Evolutionary conservation across 2,888 invertebrate genomes (phyloP).

Genomic region (Lasioglossum calceatum): DNA sequence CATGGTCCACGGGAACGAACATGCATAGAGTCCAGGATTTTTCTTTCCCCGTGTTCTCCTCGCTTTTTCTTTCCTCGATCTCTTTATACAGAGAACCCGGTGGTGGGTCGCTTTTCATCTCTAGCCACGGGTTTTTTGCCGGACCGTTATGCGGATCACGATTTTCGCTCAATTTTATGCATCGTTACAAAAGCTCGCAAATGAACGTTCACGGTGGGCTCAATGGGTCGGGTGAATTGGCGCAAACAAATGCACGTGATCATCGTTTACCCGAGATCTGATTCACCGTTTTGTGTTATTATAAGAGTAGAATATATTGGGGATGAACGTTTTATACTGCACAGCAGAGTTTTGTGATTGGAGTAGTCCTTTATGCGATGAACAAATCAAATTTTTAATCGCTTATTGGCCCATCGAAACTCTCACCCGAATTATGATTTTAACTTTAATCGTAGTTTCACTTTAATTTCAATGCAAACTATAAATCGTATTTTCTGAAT

Average conservation of each 20-base stretch:
- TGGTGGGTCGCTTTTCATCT: constrained; percentile 61
- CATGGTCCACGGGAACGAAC: constrained; percentile 40
- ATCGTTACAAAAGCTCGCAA: background rate
- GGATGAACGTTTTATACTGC: background rate
- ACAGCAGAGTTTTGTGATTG: background rate
- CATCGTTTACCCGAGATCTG: background rate
- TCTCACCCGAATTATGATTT: background rate
- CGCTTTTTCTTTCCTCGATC: constrained; percentile 42
- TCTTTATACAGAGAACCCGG: constrained; percentile 47
- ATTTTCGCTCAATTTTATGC: constrained; percentile 6
- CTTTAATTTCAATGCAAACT: background rate
- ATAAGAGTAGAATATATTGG: background rate
- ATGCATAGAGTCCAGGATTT: constrained; percentile 51
- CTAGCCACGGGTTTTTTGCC: constrained; percentile 30
- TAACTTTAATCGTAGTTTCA: background rate
- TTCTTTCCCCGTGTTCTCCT: constrained; percentile 55
- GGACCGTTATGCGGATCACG: constrained; percentile 33
- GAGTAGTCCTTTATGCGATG: background rate
- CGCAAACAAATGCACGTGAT: constrained; percentile 5
- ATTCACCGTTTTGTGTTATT: background rate
- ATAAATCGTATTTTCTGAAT: background rate
- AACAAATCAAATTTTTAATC: background rate
- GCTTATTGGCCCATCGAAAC: background rate
- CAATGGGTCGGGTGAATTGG: background rate
- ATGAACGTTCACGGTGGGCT: background rate